Percentiles rank a stretch among this genome's conserved stretches.
These are phyloP conservation scores for Pelmatolapia mariae DNA, from an alignment of 2,113 vertebrate species.

Conservation along the genomic window DNA sequence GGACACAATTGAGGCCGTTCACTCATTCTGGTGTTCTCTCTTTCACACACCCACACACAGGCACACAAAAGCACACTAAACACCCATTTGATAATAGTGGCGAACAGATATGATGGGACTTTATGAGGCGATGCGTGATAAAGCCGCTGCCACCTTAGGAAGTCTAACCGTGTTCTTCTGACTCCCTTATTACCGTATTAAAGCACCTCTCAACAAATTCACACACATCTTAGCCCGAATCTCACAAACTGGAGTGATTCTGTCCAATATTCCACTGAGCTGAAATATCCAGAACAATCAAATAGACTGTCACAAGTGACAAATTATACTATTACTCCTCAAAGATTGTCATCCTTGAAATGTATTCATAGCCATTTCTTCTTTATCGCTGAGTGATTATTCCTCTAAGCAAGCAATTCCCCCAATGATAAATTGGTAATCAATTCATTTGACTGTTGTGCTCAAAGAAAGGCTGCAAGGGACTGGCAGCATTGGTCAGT, in stretches of 20 bases:
- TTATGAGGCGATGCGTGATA: conserved; percentile 72
- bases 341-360: conserved; percentile 71
- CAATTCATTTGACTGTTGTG: conserved; percentile 68
- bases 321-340: conserved; percentile 74
- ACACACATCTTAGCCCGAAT: conserved; percentile 32
- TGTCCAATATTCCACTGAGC: conserved; percentile 41
- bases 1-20: not conserved
- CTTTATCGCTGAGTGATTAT: conserved; percentile 68
- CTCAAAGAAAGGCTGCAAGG: conserved; percentile 54
- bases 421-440: conserved; percentile 68
- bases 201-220: conserved; percentile 52
- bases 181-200: conserved; percentile 63
- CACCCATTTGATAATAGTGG: conserved; percentile 67
- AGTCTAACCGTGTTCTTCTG: conserved; percentile 63
- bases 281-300: conserved; percentile 69
- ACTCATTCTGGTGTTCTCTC: not conserved
- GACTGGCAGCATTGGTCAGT: conserved; percentile 47
- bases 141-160: conserved; percentile 68
- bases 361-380: conserved; percentile 71
- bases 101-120: conserved; percentile 67
- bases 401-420: conserved; percentile 65
- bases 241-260: conserved; percentile 43
- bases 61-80: conserved; percentile 37
- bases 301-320: conserved; percentile 68
- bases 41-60: conserved; percentile 7